Evolutionary conservation across 2,888 invertebrate species (phyloP).

Genomic region (Diplazon laetatorius): DNA sequence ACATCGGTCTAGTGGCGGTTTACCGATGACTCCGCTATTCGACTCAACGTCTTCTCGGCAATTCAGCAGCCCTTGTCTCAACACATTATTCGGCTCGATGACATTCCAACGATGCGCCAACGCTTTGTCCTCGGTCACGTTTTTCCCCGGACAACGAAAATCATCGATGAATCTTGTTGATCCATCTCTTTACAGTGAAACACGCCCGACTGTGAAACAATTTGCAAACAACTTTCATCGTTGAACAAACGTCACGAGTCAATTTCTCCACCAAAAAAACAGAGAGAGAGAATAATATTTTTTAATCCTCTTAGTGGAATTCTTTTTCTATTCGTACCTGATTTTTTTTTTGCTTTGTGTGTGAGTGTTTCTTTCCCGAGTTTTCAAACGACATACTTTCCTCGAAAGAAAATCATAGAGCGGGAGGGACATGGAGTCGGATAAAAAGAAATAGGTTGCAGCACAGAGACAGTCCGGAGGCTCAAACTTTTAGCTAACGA

Average conservation of each 20-base stretch:
- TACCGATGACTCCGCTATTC: conserved; percentile 61
- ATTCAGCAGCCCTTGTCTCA: not conserved
- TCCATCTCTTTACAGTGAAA: not conserved
- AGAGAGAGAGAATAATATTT: not conserved
- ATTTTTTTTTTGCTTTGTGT: too few species aligned
- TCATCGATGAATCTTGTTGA: conserved; percentile 2
- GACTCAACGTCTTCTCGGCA: conserved; percentile 23
- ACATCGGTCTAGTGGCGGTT: conserved; percentile 75
- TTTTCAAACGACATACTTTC: conserved; percentile 12
- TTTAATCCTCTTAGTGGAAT: not conserved
- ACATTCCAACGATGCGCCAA: conserved; percentile 11
- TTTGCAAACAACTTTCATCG: too few species aligned
- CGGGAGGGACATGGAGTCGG: not conserved
- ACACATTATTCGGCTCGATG: conserved; percentile 43
- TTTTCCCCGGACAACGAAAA: conserved; percentile 6
- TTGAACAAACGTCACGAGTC: too few species aligned
- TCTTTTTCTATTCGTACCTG: too few species aligned
- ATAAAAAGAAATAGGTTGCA: not conserved
- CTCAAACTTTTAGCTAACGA: conserved; percentile 55
- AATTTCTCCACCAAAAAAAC: not conserved
- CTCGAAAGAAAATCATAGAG: conserved; percentile 10
- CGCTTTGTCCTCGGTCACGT: conserved; percentile 55
- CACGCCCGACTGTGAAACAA: too few species aligned
- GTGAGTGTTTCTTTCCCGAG: conserved; percentile 15
- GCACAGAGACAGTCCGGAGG: conserved; percentile 29